Percentiles rank a stretch among this genome's conserved stretches.
Conservation (phyloP, 1,140 invertebrate species). For the Solenopsis invicta region DNA sequence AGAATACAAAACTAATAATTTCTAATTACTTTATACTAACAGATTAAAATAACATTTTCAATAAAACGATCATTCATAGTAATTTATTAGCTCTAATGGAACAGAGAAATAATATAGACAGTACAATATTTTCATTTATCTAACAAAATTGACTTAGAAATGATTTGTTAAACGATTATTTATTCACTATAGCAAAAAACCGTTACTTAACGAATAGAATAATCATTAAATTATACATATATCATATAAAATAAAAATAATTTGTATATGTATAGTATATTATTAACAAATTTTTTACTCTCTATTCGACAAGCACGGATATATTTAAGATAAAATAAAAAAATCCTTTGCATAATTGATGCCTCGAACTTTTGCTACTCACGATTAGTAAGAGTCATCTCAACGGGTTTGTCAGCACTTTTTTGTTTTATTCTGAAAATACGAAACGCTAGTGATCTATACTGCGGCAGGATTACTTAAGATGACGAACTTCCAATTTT, state of each 20-base stretch:
- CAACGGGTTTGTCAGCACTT: slow-evolving; percentile 59
- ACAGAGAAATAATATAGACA: neutral
- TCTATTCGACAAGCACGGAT: neutral
- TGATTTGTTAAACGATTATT: neutral
- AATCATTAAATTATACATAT: too few species aligned
- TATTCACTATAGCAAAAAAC: neutral
- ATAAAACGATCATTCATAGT: too few species aligned
- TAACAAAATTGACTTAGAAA: neutral
- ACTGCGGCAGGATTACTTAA: slow-evolving; percentile 60
- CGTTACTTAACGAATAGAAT: neutral
- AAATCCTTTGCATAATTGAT: slow-evolving; percentile 70
- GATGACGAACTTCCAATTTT: slow-evolving; percentile 28
- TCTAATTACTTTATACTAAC: neutral
- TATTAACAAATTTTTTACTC: neutral
- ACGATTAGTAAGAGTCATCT: slow-evolving; percentile 22
- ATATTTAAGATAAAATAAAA: slow-evolving; percentile 33
- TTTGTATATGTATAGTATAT: too few species aligned
- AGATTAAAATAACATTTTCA: neutral
- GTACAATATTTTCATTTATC: neutral
- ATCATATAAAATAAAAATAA: too few species aligned
- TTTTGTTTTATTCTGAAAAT: slow-evolving; percentile 35
- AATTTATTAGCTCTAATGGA: neutral
- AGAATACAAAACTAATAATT: neutral
- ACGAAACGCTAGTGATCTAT: slow-evolving; percentile 40
- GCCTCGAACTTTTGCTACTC: slow-evolving; percentile 72